Evolutionary conservation across 2,888 invertebrate genomes (phyloP).

Genomic region (Lissocephala sabroskyi): DNA sequence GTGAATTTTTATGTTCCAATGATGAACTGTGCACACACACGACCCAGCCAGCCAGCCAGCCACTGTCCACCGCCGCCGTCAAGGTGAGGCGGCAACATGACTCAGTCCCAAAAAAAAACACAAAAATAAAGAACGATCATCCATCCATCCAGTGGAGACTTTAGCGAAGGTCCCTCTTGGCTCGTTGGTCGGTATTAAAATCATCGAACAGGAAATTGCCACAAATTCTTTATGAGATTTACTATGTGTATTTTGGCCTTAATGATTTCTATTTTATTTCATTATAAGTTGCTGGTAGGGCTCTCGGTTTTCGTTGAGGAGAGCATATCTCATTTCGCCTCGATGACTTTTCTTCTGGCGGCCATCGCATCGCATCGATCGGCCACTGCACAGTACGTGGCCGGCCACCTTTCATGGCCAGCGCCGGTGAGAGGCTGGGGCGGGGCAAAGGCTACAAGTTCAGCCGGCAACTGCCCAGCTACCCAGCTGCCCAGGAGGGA

Average conservation of each 20-base stretch:
- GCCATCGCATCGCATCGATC: constrained; percentile 2
- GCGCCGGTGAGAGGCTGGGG: neutral
- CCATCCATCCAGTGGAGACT: constrained; percentile 1
- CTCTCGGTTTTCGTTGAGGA: constrained; percentile 1
- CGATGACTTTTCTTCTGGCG: constrained; percentile 14
- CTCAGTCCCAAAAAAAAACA: constrained; percentile 37
- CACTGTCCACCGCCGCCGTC: constrained; percentile 12
- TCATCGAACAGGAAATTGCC: constrained; percentile 66
- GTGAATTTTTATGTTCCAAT: constrained; percentile 63
- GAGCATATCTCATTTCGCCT: constrained; percentile 25
- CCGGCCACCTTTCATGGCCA: constrained; percentile 19
- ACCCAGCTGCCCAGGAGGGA: no score
- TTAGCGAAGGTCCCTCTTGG: constrained; percentile 30
- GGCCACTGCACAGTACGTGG: constrained; percentile 51
- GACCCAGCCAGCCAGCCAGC: constrained; percentile 21
- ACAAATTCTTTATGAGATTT: constrained; percentile 63
- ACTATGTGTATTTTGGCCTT: constrained; percentile 56
- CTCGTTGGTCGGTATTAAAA: constrained; percentile 30
- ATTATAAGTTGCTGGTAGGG: constrained; percentile 19
- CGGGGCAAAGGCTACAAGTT: constrained; percentile 48
- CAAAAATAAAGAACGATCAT: neutral
- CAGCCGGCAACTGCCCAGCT: constrained; percentile 16
- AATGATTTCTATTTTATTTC: constrained; percentile 64
- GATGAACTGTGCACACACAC: constrained; percentile 64
- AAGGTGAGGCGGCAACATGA: constrained; percentile 52